Conservation (phyloP, 2,797 vertebrate genomes). For the Eulemur rubriventer region DNA sequence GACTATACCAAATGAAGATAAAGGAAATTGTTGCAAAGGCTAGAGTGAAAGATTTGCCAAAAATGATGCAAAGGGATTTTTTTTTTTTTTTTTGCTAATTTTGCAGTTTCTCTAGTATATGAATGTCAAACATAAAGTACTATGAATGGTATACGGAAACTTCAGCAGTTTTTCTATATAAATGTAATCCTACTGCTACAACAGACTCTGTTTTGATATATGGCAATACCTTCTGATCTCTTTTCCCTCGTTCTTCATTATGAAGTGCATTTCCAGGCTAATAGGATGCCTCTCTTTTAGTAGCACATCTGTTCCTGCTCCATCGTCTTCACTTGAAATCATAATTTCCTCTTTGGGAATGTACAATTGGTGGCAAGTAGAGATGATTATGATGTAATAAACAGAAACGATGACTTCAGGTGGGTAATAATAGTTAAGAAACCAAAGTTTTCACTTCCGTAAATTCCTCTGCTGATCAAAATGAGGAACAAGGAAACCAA, state of each 20-base stretch:
- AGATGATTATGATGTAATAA: slow-evolving; percentile 72
- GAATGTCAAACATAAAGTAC: not conserved
- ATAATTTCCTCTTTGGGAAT: slow-evolving; percentile 60
- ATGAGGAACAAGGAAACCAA: slow-evolving; percentile 31
- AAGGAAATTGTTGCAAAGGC: not conserved
- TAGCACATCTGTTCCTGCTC: slow-evolving; percentile 61
- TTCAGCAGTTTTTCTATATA: not conserved
- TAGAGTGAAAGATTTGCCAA: not conserved
- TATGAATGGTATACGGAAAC: not conserved
- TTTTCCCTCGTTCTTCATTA: slow-evolving; percentile 63
- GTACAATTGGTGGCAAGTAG: slow-evolving; percentile 45
- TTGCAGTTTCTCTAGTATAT: not conserved
- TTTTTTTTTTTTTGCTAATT: not conserved
- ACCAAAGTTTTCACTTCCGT: slow-evolving; percentile 41
- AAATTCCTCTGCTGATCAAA: slow-evolving; percentile 58
- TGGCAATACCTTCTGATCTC: slow-evolving; percentile 37
- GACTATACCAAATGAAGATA: not conserved
- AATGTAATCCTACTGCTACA: not conserved
- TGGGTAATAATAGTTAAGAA: slow-evolving; percentile 71
- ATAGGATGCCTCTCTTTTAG: slow-evolving; percentile 56
- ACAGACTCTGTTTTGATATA: slow-evolving; percentile 51
- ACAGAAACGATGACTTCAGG: slow-evolving; percentile 68
- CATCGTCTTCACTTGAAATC: slow-evolving; percentile 52
- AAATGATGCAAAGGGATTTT: not conserved
- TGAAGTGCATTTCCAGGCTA: slow-evolving; percentile 49